Percentiles rank a stretch among this genome's conserved stretches.
These are phyloP conservation scores for Sturnira hondurensis DNA, from an alignment of 2,113 vertebrate genomes.

Conservation along the genomic window DNA sequence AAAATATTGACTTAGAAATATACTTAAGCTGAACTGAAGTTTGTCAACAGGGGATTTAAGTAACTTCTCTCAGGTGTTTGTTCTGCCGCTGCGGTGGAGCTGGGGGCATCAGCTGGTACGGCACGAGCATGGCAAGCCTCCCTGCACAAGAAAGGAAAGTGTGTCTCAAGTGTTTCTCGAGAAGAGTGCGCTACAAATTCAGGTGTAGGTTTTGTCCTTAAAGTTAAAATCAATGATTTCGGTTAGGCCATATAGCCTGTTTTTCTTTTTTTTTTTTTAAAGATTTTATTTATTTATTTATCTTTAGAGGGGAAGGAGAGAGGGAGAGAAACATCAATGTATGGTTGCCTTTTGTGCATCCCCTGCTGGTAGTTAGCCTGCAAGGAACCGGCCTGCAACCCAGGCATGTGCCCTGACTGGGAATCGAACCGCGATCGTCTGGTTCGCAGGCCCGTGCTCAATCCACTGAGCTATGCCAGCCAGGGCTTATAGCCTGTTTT, in stretches of 20 bases:
- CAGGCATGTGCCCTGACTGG: too few species aligned
- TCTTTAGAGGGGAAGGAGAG: too few species aligned
- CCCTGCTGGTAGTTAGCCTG: too few species aligned
- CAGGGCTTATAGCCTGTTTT: background rate
- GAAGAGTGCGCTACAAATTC: background rate
- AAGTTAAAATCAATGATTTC: background rate
- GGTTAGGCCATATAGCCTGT: background rate
- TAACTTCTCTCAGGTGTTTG: constrained; percentile 61
- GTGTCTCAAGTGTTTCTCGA: background rate
- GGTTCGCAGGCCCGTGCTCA: too few species aligned
- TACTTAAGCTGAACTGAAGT: constrained; percentile 53
- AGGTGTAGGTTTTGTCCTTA: background rate
- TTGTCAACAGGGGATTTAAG: constrained; percentile 61
- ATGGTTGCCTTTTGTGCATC: too few species aligned
- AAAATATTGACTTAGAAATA: constrained; percentile 75
- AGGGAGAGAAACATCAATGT: too few species aligned
- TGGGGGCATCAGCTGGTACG: background rate
- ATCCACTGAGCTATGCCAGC: too few species aligned
- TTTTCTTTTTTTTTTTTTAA: too few species aligned
- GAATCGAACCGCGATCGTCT: too few species aligned
- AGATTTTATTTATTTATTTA: too few species aligned
- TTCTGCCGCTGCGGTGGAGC: constrained; percentile 40
- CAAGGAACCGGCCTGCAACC: too few species aligned
- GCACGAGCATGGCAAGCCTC: background rate
- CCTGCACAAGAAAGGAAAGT: background rate